A percentile compares a stretch with the other conserved stretches of the same genome.
Evolutionary conservation across 2,888 invertebrate genomes (phyloP).

Genomic region (Oligia strigilis): DNA sequence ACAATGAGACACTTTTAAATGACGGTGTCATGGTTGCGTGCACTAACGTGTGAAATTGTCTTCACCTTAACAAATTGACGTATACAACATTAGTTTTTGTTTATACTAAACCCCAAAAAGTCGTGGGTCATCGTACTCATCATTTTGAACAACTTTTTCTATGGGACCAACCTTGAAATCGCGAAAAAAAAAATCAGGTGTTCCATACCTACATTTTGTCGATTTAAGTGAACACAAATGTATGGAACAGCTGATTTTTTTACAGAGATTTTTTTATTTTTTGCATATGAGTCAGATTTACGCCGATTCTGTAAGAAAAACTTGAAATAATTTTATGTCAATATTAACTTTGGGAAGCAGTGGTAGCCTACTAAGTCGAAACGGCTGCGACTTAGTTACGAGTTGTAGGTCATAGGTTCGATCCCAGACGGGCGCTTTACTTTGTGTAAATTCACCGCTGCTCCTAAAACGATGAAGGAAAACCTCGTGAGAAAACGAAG

Average conservation of each 20-base stretch:
- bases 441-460: background rate
- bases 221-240: no score
- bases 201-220: no score
- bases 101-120: no score
- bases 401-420: background rate
- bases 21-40: background rate
- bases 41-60: background rate
- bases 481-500: background rate
- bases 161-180: no score
- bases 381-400: background rate
- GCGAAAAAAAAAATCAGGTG: no score
- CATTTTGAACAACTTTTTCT: no score
- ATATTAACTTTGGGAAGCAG: background rate
- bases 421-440: background rate
- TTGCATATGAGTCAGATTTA: conserved; percentile 23
- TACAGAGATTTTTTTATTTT: no score
- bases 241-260: no score
- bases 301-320: background rate
- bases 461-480: background rate
- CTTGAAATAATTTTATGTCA: background rate
- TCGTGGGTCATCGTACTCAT: no score
- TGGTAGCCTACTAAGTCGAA: background rate
- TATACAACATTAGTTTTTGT: background rate
- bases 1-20: conserved; percentile 3
- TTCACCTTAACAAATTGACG: conserved; percentile 46